Conservation (phyloP, 2,113 vertebrate species). For the Holacanthus passer region DNA sequence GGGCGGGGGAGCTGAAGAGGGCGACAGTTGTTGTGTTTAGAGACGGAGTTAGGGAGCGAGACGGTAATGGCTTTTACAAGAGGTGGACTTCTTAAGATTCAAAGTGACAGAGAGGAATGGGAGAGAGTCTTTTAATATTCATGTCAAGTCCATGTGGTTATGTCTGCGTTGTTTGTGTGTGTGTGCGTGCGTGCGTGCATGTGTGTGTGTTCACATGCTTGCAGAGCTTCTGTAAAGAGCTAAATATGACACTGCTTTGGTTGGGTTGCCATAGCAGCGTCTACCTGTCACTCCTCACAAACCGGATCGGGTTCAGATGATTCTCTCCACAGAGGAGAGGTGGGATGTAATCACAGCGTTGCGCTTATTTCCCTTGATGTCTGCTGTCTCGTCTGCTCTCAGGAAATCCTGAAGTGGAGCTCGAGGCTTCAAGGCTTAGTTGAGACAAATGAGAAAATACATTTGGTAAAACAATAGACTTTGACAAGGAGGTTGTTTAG, state of each 20-base stretch:
- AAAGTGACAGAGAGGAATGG: conserved; percentile 64
- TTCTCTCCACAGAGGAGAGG: conserved; percentile 66
- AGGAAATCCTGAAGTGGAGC: conserved; percentile 54
- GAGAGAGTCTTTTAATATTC: conserved; percentile 66
- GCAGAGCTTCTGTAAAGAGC: conserved; percentile 58
- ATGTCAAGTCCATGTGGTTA: conserved; percentile 58
- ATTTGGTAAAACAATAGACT: conserved; percentile 52
- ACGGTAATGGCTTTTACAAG: conserved; percentile 61
- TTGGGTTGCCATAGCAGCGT: conserved; percentile 83
- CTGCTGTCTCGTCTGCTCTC: conserved; percentile 52
- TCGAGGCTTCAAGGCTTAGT: conserved; percentile 18
- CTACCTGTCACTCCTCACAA: conserved; percentile 79
- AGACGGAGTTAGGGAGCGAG: conserved; percentile 19
- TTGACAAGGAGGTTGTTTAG: conserved; percentile 22
- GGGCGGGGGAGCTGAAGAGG: conserved; percentile 1
- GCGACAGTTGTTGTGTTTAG: conserved; percentile 34
- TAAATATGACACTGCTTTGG: conserved; percentile 69
- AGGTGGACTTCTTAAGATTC: conserved; percentile 56
- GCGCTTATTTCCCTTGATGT: conserved; percentile 78
- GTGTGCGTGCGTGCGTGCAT: conserved; percentile 22
- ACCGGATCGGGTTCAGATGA: conserved; percentile 70
- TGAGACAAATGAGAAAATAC: conserved; percentile 48
- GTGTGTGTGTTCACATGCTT: conserved; percentile 28
- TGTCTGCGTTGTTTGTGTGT: conserved; percentile 58
- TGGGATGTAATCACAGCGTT: conserved; percentile 68